Evolutionary conservation across 2,888 invertebrate species (phyloP).

Genomic region (Leptothorax acervorum): DNA sequence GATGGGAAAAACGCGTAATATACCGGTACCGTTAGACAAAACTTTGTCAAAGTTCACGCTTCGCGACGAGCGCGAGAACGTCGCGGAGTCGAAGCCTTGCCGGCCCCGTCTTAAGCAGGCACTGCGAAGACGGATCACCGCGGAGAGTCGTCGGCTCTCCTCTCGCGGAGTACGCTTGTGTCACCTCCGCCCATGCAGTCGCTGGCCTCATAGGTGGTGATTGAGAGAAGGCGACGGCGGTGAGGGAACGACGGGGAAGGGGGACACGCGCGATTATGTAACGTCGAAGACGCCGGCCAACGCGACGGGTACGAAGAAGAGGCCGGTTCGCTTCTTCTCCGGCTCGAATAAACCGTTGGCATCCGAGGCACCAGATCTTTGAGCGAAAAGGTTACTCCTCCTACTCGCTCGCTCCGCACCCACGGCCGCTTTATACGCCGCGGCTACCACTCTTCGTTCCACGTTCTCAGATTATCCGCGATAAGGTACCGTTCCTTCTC

Average conservation of each 20-base stretch:
- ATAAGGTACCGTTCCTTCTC: constrained; percentile 53
- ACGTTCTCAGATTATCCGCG: constrained; percentile 62
- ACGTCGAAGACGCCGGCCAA: constrained; percentile 61
- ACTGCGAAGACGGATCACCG: background rate
- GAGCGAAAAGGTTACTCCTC: constrained; percentile 58
- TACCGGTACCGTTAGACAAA: constrained; percentile 31
- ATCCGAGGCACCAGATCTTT: constrained; percentile 63
- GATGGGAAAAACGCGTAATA: constrained; percentile 4
- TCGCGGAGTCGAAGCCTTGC: constrained; percentile 4
- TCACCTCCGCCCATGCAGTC: constrained; percentile 57
- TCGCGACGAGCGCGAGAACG: constrained; percentile 18
- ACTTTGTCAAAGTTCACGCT: constrained; percentile 39
- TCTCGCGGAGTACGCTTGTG: constrained; percentile 17
- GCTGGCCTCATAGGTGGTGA: constrained; percentile 59
- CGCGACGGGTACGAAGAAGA: constrained; percentile 26
- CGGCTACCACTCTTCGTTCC: constrained; percentile 47
- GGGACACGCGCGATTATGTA: constrained; percentile 59
- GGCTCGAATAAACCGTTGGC: constrained; percentile 61
- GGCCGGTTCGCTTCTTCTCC: constrained; percentile 40
- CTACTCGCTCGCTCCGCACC: constrained; percentile 33
- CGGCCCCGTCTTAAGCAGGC: constrained; percentile 11
- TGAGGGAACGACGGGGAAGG: constrained; percentile 21
- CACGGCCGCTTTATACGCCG: constrained; percentile 30
- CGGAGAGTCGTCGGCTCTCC: constrained; percentile 9
- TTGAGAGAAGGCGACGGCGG: constrained; percentile 48